These are phyloP conservation scores for Encarsia formosa DNA, from an alignment of 2,888 invertebrate species.

Conservation along the genomic window DNA sequence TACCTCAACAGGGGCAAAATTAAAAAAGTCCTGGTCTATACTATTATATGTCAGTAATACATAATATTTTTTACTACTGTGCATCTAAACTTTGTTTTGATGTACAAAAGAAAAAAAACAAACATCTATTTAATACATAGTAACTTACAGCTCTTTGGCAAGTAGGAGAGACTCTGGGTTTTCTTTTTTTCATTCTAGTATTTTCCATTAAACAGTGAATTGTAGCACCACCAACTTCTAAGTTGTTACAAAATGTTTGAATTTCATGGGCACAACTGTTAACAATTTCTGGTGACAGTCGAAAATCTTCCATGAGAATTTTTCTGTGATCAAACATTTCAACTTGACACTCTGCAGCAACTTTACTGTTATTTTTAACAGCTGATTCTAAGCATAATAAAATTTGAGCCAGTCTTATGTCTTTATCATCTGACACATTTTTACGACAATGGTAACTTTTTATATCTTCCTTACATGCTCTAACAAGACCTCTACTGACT, in stretches of 20 bases:
- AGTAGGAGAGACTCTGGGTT: conserved; percentile 62
- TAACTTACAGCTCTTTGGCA: conserved; percentile 70
- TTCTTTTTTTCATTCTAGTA: conserved; percentile 63
- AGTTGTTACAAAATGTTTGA: conserved; percentile 66
- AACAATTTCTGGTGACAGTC: conserved; percentile 89
- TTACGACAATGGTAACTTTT: conserved; percentile 79
- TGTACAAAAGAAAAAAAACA: no score
- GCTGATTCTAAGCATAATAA: conserved; percentile 84
- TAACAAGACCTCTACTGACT: conserved; percentile 81
- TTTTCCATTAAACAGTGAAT: conserved; percentile 95
- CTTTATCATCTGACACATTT: conserved; percentile 75
- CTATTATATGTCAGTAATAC: no score
- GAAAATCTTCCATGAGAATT: conserved; percentile 88
- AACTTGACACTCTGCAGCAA: conserved; percentile 73
- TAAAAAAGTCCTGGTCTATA: neutral
- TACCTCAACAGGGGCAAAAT: no score
- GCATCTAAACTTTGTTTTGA: no score
- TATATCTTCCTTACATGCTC: conserved; percentile 87
- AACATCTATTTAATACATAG: no score
- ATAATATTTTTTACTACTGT: no score
- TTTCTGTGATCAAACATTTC: conserved; percentile 90
- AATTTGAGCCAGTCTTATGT: conserved; percentile 82
- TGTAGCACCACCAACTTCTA: conserved; percentile 80
- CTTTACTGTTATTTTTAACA: conserved; percentile 68
- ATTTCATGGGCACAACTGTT: conserved; percentile 84